Evolutionary conservation across 1,140 invertebrate genomes (phyloP).

Genomic region (Caenorhabditis brenneri): DNA sequence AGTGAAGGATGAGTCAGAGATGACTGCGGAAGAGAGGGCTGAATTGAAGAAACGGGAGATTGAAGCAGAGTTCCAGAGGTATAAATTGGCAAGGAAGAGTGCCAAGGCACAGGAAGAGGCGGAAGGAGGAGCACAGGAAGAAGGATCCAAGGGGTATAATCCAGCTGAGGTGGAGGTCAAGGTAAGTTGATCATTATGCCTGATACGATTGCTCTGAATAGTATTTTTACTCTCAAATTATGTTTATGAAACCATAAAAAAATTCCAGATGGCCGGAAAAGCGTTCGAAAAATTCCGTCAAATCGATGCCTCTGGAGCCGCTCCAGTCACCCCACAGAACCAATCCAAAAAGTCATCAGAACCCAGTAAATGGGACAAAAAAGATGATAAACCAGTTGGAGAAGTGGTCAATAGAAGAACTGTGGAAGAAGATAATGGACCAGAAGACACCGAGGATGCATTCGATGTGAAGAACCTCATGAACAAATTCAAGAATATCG

Average conservation of each 20-base stretch:
- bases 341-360: slow-evolving; percentile 47
- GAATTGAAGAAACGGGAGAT: slow-evolving; percentile 70
- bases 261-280: slow-evolving; percentile 68
- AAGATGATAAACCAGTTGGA: slow-evolving; percentile 56
- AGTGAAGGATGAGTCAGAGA: too few relatives aligned
- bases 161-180: slow-evolving; percentile 33
- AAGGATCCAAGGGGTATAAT: slow-evolving; percentile 50
- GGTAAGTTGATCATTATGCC: slow-evolving; percentile 30
- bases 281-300: slow-evolving; percentile 67
- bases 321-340: slow-evolving; percentile 59
- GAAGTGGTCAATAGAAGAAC: slow-evolving; percentile 62
- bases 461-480: slow-evolving; percentile 71
- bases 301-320: slow-evolving; percentile 63
- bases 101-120: slow-evolving; percentile 45
- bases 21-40: slow-evolving; percentile 67
- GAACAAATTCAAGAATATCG: slow-evolving; percentile 71
- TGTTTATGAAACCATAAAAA: slow-evolving; percentile 59
- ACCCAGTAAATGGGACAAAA: slow-evolving; percentile 67
- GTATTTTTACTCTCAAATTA: too few relatives aligned
- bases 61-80: slow-evolving; percentile 69
- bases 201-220: too few relatives aligned
- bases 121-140: slow-evolving; percentile 7
- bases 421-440: slow-evolving; percentile 51
- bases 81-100: slow-evolving; percentile 67
- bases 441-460: slow-evolving; percentile 61